Percentiles rank a stretch among this genome's conserved stretches.
Evolutionary conservation across 2,888 invertebrate species (phyloP).

Genomic region (Dastarcus helophoroides): DNA sequence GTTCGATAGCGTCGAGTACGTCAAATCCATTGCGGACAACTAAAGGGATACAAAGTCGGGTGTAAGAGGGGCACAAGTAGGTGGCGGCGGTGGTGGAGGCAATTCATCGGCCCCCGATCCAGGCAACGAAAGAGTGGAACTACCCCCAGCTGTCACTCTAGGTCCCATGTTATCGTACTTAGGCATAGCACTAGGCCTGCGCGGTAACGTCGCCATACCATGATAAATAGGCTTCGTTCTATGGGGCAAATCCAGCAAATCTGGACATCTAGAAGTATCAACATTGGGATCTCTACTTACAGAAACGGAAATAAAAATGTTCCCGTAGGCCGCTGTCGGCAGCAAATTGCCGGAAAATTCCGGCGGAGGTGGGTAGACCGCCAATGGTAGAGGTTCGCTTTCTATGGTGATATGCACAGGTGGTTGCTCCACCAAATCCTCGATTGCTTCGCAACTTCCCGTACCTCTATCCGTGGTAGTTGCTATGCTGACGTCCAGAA

Average conservation of each 20-base stretch:
- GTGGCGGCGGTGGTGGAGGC: constrained; percentile 45
- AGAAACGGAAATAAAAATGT: constrained; percentile 76
- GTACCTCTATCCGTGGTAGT: constrained; percentile 52
- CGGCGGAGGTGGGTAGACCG: constrained; percentile 43
- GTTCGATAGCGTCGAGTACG: too few relatives aligned
- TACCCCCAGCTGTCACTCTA: constrained; percentile 77
- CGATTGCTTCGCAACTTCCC: constrained; percentile 45
- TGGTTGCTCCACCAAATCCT: constrained; percentile 44
- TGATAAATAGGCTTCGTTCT: constrained; percentile 35
- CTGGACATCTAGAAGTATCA: constrained; percentile 52
- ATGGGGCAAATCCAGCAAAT: constrained; percentile 61
- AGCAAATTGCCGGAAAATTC: constrained; percentile 46
- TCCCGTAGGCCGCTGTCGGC: constrained; percentile 52
- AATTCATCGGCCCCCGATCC: constrained; percentile 42
- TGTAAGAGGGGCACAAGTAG: constrained; percentile 43
- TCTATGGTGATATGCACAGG: constrained; percentile 43
- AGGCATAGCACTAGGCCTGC: constrained; percentile 30
- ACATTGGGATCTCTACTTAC: constrained; percentile 53
- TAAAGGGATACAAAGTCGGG: constrained; percentile 49
- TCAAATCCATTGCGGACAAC: too few relatives aligned
- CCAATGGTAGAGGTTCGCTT: constrained; percentile 34
- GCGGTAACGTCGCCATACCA: constrained; percentile 36
- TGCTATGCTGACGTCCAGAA: constrained; percentile 68
- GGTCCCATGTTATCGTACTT: constrained; percentile 88
- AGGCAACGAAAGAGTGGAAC: constrained; percentile 74